Evolutionary conservation across 2,888 invertebrate genomes (phyloP), one percentile per base, ranked within the genome.

Genomic region (Julus scanicus): DNA sequence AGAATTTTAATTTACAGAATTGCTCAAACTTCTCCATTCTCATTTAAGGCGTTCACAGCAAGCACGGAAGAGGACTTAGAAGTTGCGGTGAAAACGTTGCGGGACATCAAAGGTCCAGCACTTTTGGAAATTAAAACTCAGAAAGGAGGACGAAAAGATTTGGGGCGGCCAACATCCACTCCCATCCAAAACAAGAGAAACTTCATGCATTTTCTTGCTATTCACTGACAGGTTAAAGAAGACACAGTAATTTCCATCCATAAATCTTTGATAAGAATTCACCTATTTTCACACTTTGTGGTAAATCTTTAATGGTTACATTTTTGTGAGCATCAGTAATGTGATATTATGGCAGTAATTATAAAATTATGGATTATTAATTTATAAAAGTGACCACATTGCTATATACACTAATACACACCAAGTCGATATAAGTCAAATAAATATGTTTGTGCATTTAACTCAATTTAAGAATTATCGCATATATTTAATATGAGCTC

Each of bases 121-220:
- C 89, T 93, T 71, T 90, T 93, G 53, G 93, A 93, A 90, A 90
- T 93, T 17, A 92, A 92, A 90, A 91, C 91, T 48, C 89, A 90
- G 11, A 90, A 90, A 84, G 93, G 93, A 3, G 91, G 92, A 86
- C 90, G 93, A 48, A 91, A 92, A 88, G 91, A 92, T 89, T 90
- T 93, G 44, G 93, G 93, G 15, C 90, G 93, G 63, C 93, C 93
- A 15, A 92, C 92, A 29, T 90, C 92, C 15, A 92, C 92, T n/a
- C 92, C 93, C 1, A 90, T 91, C n/a, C 91, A 93, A 89, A 93
- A 93, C 90, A 93, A 93, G 90, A 90, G 91, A 8, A 92, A 93
- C 89, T 92, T 93, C 88, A 93, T 93, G 93, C 91, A 92, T 88
- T 92, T 92, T 89, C 90, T 93, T 39, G 91, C 86, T 49, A 86